Base-by-base conservation (phyloP, 1,140 invertebrate genomes). In the Palaemon carinicauda region DNA sequence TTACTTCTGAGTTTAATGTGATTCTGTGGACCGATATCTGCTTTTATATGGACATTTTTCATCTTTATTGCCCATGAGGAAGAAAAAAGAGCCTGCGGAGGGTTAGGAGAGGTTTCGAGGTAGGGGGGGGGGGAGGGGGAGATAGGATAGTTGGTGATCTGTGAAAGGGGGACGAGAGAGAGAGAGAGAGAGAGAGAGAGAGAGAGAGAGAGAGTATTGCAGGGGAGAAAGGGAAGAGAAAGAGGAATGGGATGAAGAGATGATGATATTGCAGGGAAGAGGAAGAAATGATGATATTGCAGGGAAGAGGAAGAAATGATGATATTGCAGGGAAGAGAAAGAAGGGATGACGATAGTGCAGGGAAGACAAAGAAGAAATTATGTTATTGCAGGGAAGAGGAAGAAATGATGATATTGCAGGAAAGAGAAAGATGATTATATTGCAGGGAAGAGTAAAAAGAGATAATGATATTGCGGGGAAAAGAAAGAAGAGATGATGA, bases 1-100 rank as follows among this genome's bases (percentile, higher is more conserved):
- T 86, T 86, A 86, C 77, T 86, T 86, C 33, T 80, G 83, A 80
- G 83, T 86, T 86, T 86, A 86, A 86, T 80, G 83, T 65, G 83
- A 86, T 86, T 31, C 83, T 80, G 77, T 86, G 77, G 31, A 15
- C 60, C 53, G 83, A 86, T 86, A 86, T 79, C 75, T 80, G 27
- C 77, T 80, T 80, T 86, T 86, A 86, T 80, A 86, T 86, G 77
- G 77, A 51, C 51, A 80, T 86, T 86, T 86, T 86, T 86, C 83
- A 86, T 86, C 56, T 86, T 86, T 86, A 80, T 86, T 73, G 83
- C 56, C 15, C 9, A 50, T 5, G 41, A 52, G 41, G 3, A n/a
- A 21, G 75, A 52, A 50, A 51, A 24, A 52, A 51, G 0, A 24
- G 50, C 15, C n/a, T n/a, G n/a, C n/a, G n/a, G n/a, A n/a, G n/a